A percentile compares a stretch with the other conserved stretches of the same genome.
phyloP scores from a whole-genome alignment of 2,888 invertebrate species.

The Spatulosminthurus flaviceps region DNA sequence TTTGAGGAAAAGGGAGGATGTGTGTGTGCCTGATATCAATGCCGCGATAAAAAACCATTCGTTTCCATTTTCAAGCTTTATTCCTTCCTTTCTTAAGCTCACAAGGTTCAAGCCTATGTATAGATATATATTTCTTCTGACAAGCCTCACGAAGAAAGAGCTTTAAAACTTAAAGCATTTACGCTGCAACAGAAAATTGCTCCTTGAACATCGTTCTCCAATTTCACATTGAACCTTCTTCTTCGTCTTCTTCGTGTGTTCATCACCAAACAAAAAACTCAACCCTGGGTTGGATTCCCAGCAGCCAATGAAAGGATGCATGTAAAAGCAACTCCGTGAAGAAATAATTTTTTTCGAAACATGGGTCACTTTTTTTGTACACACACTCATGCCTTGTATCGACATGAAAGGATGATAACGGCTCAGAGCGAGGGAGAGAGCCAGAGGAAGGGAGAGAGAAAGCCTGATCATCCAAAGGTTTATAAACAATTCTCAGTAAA shows the following conservation, averaged over 20 bases:
- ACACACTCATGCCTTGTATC: neutral
- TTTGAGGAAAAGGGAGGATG: conserved; percentile 3
- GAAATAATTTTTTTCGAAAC: conserved; percentile 1
- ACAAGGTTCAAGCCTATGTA: neutral
- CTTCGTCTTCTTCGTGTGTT: too few species aligned
- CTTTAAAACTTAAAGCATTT: conserved; percentile 13
- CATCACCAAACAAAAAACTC: conserved; percentile 4
- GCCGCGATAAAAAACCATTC: conserved; percentile 22
- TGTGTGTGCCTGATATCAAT: conserved; percentile 22
- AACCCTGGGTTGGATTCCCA: neutral
- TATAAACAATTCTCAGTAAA: conserved; percentile 7
- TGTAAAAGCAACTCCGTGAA: conserved; percentile 18
- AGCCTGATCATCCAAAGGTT: conserved; percentile 14
- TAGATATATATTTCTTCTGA: neutral
- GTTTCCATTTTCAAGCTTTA: conserved; percentile 25
- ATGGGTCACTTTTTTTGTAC: conserved; percentile 4
- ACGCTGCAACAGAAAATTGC: conserved; percentile 1
- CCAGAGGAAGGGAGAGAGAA: conserved; percentile 20
- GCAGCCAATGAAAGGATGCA: conserved; percentile 14
- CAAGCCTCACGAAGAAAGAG: conserved; percentile 6
- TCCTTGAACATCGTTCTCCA: conserved; percentile 18
- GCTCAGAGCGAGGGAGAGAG: conserved; percentile 15
- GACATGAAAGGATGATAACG: conserved; percentile 13
- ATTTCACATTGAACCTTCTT: conserved; percentile 20
- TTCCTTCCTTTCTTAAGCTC: conserved; percentile 20